A percentile compares a stretch with the other conserved stretches of the same genome.
phyloP scores from a whole-genome alignment of 2,797 vertebrate species.

The Ctenopoma multispine region DNA sequence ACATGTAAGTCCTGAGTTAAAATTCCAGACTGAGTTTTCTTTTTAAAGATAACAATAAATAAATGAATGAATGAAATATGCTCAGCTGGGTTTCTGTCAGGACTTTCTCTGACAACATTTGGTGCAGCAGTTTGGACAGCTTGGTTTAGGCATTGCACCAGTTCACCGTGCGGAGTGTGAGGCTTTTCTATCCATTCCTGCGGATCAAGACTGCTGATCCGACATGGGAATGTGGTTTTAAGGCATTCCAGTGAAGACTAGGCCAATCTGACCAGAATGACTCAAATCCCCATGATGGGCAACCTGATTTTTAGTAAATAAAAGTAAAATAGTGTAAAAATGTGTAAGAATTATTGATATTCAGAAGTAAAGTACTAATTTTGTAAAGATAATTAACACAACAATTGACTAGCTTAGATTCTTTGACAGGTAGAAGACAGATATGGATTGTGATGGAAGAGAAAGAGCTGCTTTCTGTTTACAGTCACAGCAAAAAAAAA shows the following conservation, averaged over 20 bases:
- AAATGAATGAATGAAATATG: too few species aligned
- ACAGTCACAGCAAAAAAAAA: too few species aligned
- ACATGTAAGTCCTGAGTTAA: too few species aligned
- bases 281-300: slow-evolving; percentile 42
- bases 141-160: slow-evolving; percentile 3
- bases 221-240: slow-evolving; percentile 76
- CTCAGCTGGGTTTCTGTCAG: not conserved
- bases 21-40: too few species aligned
- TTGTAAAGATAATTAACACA: too few species aligned
- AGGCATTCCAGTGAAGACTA: slow-evolving; percentile 69
- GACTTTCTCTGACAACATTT: not conserved
- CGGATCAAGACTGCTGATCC: slow-evolving; percentile 72
- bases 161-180: slow-evolving; percentile 22
- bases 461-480: too few species aligned
- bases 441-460: too few species aligned
- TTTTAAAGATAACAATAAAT: too few species aligned
- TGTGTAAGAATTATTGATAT: too few species aligned
- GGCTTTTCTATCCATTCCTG: slow-evolving; percentile 66
- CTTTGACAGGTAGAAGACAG: too few species aligned
- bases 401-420: too few species aligned
- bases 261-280: slow-evolving; percentile 49
- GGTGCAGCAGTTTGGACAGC: not conserved
- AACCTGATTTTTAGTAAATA: not conserved
- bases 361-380: too few species aligned
- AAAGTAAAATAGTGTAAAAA: slow-evolving; percentile 6